A percentile compares a stretch with the other conserved stretches of the same genome.
Evolutionary conservation across 2,113 vertebrate species (phyloP).

Genomic region (Falcunculus frontatus): DNA sequence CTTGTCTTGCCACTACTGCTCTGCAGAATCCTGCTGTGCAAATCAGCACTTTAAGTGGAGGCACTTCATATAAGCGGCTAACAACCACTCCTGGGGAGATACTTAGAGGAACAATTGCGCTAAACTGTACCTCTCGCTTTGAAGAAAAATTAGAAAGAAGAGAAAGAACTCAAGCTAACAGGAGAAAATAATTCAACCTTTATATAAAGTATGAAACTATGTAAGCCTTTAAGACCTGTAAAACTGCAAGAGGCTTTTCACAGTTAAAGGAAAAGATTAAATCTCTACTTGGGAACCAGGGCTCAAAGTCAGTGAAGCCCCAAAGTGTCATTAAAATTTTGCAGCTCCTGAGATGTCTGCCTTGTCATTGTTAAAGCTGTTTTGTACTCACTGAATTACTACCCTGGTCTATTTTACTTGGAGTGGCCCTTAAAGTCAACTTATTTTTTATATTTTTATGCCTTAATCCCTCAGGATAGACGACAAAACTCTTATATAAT

Average conservation of each 20-base stretch:
- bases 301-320: neutral
- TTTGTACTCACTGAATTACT: neutral
- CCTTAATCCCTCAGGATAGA: neutral
- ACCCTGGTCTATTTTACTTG: neutral
- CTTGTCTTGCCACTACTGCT: neutral
- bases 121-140: slow-evolving; percentile 8
- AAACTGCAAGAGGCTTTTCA: slow-evolving; percentile 1
- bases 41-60: slow-evolving; percentile 19
- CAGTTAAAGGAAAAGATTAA: neutral
- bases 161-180: slow-evolving; percentile 5
- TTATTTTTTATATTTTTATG: neutral
- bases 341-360: neutral
- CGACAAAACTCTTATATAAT: neutral
- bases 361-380: neutral
- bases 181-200: neutral
- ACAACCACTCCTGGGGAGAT: slow-evolving; percentile 24
- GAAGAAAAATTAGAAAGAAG: slow-evolving; percentile 3
- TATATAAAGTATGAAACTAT: neutral
- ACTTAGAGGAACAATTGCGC: slow-evolving; percentile 41
- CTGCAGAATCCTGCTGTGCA: slow-evolving; percentile 22
- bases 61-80: slow-evolving; percentile 3
- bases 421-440: neutral
- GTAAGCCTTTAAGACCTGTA: neutral
- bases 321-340: neutral
- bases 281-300: neutral